phyloP scores from a whole-genome alignment of 1,140 invertebrate genomes.

The Aricia agestis region DNA sequence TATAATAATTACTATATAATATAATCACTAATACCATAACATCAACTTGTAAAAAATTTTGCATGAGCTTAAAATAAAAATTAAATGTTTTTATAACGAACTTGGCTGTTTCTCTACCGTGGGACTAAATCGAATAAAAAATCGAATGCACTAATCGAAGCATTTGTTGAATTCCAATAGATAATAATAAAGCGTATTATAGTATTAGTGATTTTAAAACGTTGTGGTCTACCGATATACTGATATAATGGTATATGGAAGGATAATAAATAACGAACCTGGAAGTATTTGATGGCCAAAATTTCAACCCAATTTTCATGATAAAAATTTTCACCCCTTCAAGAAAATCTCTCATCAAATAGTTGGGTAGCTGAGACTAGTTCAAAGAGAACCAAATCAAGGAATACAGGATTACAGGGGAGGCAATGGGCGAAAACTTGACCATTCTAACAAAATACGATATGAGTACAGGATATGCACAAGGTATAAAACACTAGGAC shows the following conservation, averaged over 20 bases:
- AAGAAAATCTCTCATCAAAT: too few species aligned
- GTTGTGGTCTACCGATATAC: not conserved
- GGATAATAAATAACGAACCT: not conserved
- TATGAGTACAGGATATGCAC: slow-evolving; percentile 54
- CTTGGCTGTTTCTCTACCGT: not conserved
- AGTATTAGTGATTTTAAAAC: not conserved
- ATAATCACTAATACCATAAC: not conserved
- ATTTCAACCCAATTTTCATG: not conserved
- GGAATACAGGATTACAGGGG: too few species aligned
- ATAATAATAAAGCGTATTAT: not conserved
- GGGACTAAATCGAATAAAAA: too few species aligned
- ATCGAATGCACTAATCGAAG: too few species aligned
- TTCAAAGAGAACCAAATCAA: too few species aligned
- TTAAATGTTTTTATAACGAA: too few species aligned
- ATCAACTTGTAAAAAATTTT: not conserved
- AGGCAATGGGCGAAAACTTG: not conserved
- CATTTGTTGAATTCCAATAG: too few species aligned
- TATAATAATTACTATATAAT: not conserved
- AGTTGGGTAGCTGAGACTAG: too few species aligned
- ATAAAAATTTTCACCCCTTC: too few species aligned
- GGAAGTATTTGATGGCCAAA: not conserved
- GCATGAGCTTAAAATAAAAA: too few species aligned
- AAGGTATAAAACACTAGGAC: slow-evolving; percentile 38
- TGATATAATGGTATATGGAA: not conserved
- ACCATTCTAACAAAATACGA: slow-evolving; percentile 26